Base-by-base conservation (phyloP, 2,797 vertebrate genomes). In the Pachyuromys duprasi region DNA sequence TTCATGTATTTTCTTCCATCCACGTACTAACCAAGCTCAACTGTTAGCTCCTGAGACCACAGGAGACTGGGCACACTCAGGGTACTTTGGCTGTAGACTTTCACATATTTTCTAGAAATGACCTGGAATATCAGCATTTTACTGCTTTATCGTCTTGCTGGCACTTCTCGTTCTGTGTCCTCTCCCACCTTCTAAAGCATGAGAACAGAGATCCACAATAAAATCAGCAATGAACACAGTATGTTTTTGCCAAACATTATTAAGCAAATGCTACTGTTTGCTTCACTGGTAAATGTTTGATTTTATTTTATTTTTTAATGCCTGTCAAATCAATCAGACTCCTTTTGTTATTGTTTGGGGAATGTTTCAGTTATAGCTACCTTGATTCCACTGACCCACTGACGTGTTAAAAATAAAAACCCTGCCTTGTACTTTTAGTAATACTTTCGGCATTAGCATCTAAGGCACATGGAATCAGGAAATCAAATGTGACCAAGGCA, bases 401-500 rank as follows among this genome's bases (percentile, higher is more conserved):
- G 15, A 36, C 70, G 22, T 17, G 9, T 65, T 80, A 83, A 76
- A 60, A 55, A 14, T 49, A 65, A 65, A 49, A 49, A 70, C 49
- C 8, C 26, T 79, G 18, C 22, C 65, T 82, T 81, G 6, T 6
- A 31, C 3, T 72, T 84, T 86, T 26, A 39, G 60, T 39, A 87
- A 0, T 78, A 79, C 39, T 83, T 89, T 89, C 72, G 31, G 8
- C 57, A 36, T 67, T 96, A 45, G 17, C 55, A 13, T 72, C 82
- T 91, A 33, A 89, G 86, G 65, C 20, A 28, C n/a, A 13, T 80
- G 82, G 42, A 84, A 60, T n/a, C 49, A 93, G 75, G 62, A 95
- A 95, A 91, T 95, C 89, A 89, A 91, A 81, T 72, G 75, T 79
- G 65, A 91, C 57, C 81, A 49, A 53, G 93, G 86, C 79, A 96